phyloP scores from a whole-genome alignment of 1,140 invertebrate species.

The Theocolax elegans region DNA sequence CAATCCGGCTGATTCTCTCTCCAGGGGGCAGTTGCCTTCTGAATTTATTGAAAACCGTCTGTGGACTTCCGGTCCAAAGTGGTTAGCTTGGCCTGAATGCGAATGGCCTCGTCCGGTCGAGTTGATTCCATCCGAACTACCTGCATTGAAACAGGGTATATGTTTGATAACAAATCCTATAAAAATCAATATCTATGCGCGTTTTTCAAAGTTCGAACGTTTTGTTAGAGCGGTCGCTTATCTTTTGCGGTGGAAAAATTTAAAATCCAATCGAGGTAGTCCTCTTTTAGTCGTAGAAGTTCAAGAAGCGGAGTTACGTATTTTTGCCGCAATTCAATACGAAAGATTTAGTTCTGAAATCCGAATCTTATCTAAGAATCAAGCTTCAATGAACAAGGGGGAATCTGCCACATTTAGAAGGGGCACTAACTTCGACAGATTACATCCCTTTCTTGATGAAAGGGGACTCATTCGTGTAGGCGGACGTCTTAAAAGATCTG shows the following conservation, averaged over 20 bases:
- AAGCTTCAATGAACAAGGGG: not conserved
- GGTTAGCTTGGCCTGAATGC: not conserved
- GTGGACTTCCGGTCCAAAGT: not conserved
- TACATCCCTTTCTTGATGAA: conserved; percentile 3
- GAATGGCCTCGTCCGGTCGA: not conserved
- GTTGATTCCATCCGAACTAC: not conserved
- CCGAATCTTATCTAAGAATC: too few relatives aligned
- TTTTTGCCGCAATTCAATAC: not conserved
- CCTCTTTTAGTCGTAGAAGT: too few relatives aligned
- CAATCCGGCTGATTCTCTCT: not conserved
- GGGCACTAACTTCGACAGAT: not conserved
- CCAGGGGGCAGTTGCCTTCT: not conserved
- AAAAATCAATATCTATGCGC: not conserved
- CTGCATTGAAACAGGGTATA: not conserved
- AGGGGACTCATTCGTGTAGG: conserved; percentile 8
- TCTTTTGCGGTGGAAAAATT: not conserved
- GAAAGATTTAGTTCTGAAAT: not conserved
- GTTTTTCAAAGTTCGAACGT: not conserved
- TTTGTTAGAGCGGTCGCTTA: not conserved
- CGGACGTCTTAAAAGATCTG: not conserved
- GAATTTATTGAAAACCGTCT: not conserved
- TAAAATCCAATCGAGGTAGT: not conserved
- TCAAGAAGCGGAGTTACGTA: not conserved
- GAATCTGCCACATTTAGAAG: not conserved
- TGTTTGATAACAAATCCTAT: not conserved